Base-by-base conservation (phyloP, 2,797 vertebrate genomes). In the Acipenser oxyrinchus region DNA sequence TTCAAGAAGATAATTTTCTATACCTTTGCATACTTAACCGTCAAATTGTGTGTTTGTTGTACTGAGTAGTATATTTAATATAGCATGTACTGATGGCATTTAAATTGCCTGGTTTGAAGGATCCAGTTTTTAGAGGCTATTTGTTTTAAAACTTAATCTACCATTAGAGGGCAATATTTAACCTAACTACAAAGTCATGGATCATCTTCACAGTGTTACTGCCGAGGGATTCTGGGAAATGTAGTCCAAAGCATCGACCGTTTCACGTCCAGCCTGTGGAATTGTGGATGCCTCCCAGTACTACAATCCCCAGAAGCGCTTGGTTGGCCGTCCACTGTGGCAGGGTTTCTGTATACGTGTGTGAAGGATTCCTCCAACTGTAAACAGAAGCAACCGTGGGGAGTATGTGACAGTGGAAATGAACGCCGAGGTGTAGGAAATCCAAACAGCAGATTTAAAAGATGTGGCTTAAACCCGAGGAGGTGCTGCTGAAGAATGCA, bases 401-500 rank as follows among this genome's bases (percentile, higher is more conserved):
- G 71, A 79, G 79, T 76, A 75, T 76, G 81, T 82, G 79, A 62
- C 70, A 69, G 69, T 70, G 66, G 64, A 49, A 49, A 71, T 79
- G 76, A 73, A 73, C 77, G 70, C 74, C 73, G 83, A 78, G 83
- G 75, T 79, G 84, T 87, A 81, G 73, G 69, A 76, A 71, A 70
- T 18, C 67, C 62, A 65, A 67, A 68, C 70, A 18, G 78, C 73
- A 66, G 75, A 77, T 72, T 74, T 66, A 10, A 75, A 79, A 74
- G 70, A 98, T 99, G 95, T 99, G 96, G 96, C 90, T 97, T 74
- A 95, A 93, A 85, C 95, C 96, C 0, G 95, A 99, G 68, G 95
- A 97, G 79, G 92, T 96, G 72, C 85, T 99, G 80, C 87, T 99
- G 77, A 97, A 98, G 85, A 98, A 94, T 82, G 96, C 94, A 7